Evolutionary conservation across 2,113 vertebrate species (phyloP).

Genomic region (Terrapene triunguis): DNA sequence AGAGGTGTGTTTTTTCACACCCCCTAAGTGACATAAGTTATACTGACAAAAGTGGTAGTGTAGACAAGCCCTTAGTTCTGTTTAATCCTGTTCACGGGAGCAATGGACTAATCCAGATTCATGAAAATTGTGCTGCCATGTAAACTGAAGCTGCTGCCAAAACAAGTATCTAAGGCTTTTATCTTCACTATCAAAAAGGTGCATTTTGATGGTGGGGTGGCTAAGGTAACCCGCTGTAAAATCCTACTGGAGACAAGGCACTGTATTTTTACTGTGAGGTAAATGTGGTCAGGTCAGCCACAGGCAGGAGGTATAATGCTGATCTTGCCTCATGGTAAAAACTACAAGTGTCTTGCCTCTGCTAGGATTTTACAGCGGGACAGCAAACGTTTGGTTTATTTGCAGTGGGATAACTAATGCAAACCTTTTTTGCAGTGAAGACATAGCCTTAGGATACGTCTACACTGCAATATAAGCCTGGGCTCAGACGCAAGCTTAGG

Average conservation of each 20-base stretch:
- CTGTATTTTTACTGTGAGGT: background rate
- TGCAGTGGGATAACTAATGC: too few relatives aligned
- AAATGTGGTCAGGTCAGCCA: conserved; percentile 20
- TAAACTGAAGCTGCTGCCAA: conserved; percentile 38
- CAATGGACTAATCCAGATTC: conserved; percentile 7
- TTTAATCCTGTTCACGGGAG: background rate
- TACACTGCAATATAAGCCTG: background rate
- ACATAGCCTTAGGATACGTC: background rate
- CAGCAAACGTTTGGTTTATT: background rate
- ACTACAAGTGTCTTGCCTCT: conserved; percentile 14
- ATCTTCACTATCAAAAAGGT: too few relatives aligned
- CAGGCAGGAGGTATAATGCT: conserved; percentile 24
- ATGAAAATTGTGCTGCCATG: conserved; percentile 48
- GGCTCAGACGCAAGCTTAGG: too few relatives aligned
- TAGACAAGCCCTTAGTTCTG: background rate
- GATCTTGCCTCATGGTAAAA: conserved; percentile 36
- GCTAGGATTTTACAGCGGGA: conserved; percentile 2
- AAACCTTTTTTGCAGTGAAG: background rate
- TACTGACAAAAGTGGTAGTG: too few relatives aligned
- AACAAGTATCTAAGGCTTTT: conserved; percentile 41
- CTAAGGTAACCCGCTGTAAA: background rate
- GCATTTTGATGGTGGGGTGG: too few relatives aligned
- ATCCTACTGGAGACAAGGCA: conserved; percentile 32
- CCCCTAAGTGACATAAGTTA: too few relatives aligned
- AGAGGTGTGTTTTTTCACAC: too few relatives aligned